These are phyloP conservation scores for Dreissena polymorpha DNA, from an alignment of 1,140 invertebrate species.

Conservation along the genomic window DNA sequence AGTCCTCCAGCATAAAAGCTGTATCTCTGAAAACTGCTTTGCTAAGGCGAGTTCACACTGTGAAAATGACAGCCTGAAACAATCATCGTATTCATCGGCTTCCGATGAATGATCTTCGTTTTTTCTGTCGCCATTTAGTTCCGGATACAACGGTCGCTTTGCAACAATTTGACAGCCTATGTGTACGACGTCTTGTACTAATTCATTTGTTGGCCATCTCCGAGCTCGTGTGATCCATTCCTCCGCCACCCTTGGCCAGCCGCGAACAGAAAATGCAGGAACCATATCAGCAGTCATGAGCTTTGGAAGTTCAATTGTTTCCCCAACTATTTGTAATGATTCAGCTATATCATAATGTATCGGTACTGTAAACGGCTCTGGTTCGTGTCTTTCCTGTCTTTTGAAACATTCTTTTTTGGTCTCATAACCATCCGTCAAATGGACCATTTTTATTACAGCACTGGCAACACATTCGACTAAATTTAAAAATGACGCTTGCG, in stretches of 20 bases:
- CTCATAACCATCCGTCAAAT: no score
- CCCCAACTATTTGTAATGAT: no score
- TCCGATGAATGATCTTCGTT: background rate
- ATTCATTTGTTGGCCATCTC: background rate
- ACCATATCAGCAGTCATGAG: background rate
- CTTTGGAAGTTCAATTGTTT: background rate
- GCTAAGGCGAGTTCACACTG: constrained; percentile 6
- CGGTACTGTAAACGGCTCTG: no score
- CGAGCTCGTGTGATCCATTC: background rate
- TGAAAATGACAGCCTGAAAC: constrained; percentile 12
- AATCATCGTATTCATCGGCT: background rate
- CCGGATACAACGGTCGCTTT: constrained; percentile 5
- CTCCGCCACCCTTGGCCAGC: constrained; percentile 11
- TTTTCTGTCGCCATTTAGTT: no score
- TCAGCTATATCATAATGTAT: no score
- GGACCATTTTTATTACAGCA: no score
- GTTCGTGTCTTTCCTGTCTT: no score
- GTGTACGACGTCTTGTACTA: background rate
- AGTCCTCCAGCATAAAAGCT: background rate
- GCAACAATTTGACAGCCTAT: constrained; percentile 11
- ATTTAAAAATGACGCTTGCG: no score
- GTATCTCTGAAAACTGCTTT: background rate
- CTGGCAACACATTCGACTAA: no score
- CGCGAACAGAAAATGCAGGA: background rate
- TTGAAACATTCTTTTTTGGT: no score